Percentiles rank a stretch among this genome's conserved stretches.
phyloP scores from a whole-genome alignment of 2,888 invertebrate species.

The Hypena proboscidalis region DNA sequence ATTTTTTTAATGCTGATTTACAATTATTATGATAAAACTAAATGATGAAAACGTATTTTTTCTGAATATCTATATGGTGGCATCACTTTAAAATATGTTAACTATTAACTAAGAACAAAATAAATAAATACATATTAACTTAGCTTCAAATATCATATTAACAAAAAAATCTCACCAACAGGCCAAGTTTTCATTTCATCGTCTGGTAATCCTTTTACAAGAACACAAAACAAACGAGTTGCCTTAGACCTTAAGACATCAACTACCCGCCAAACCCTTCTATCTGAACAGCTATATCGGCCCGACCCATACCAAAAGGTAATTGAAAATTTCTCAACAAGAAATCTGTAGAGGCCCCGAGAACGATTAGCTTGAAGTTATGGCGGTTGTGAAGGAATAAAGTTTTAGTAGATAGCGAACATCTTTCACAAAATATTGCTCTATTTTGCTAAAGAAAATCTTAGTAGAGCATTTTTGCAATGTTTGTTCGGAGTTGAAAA shows the following conservation, averaged over 20 bases:
- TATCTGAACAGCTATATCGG: not conserved
- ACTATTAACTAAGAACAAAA: too few relatives aligned
- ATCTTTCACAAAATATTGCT: constrained; percentile 3
- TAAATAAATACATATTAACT: too few relatives aligned
- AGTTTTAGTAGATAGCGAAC: constrained; percentile 19
- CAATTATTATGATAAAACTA: too few relatives aligned
- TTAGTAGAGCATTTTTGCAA: not conserved
- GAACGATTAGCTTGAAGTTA: constrained; percentile 21
- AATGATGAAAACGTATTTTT: too few relatives aligned
- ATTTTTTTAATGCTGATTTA: too few relatives aligned
- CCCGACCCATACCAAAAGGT: not conserved
- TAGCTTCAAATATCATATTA: too few relatives aligned
- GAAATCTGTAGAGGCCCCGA: not conserved
- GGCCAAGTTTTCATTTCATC: too few relatives aligned
- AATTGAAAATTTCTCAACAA: constrained; percentile 17
- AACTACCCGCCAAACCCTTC: not conserved
- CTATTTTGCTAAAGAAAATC: constrained; percentile 14
- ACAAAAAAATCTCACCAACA: too few relatives aligned
- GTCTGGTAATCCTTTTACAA: too few relatives aligned
- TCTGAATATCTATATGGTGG: too few relatives aligned
- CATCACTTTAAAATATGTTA: too few relatives aligned
- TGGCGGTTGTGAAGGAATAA: constrained; percentile 13
- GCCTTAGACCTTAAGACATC: not conserved
- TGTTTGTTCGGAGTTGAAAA: not conserved
- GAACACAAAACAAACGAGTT: not conserved